Conservation (phyloP, 2,888 invertebrate species). For the Eilema depressum region DNA sequence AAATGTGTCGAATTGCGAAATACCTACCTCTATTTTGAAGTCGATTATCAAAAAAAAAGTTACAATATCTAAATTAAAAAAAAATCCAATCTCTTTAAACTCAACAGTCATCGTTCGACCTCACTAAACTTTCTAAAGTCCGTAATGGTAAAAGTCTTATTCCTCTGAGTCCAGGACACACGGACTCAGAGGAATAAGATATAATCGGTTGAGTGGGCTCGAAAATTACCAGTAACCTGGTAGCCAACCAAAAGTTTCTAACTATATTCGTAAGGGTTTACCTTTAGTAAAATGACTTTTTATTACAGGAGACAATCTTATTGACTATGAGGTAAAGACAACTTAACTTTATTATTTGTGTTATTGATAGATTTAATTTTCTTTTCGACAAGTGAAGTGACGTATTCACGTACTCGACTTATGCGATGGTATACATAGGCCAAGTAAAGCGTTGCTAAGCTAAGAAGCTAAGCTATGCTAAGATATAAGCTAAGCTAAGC, state of each 20-base stretch:
- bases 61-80: not conserved
- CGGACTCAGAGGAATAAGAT: constrained; percentile 42
- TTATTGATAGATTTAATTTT: not conserved
- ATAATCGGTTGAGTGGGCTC: constrained; percentile 43
- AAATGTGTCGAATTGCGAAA: too few species aligned
- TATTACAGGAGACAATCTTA: not conserved
- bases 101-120: constrained; percentile 7
- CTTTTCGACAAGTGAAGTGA: too few species aligned
- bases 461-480: too few species aligned
- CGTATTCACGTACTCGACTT: not conserved
- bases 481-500: too few species aligned
- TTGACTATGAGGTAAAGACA: not conserved
- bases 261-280: constrained; percentile 46
- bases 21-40: too few species aligned
- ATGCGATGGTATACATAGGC: not conserved
- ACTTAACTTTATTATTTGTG: not conserved
- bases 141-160: constrained; percentile 46
- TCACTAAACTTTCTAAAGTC: constrained; percentile 37
- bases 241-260: constrained; percentile 34
- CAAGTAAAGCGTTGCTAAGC: too few species aligned
- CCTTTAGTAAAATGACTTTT: constrained; percentile 19
- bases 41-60: too few species aligned
- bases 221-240: constrained; percentile 40
- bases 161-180: constrained; percentile 36
- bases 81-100: not conserved